phyloP scores from a whole-genome alignment of 2,113 vertebrate genomes.

The Empidonax alnorum region DNA sequence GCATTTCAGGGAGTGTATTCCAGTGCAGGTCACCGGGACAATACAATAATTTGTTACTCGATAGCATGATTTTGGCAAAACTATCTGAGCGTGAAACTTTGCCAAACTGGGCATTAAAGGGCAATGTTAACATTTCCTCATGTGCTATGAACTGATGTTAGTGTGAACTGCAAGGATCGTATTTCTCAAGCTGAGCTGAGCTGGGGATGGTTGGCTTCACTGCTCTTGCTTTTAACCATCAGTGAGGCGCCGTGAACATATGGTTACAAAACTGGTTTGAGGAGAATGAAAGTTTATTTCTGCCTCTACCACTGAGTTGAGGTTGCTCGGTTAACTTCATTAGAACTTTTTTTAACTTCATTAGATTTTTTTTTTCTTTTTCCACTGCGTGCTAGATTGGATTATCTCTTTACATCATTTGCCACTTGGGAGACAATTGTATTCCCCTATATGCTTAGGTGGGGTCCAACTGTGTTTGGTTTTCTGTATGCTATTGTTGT shows the following conservation, averaged over 20 bases:
- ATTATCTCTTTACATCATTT: neutral
- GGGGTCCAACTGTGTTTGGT: neutral
- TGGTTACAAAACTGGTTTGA: neutral
- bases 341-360: neutral
- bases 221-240: neutral
- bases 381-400: neutral
- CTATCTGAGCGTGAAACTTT: neutral
- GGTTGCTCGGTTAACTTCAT: neutral
- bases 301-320: neutral
- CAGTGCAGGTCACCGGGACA: neutral
- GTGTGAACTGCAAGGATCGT: neutral
- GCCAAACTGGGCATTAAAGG: neutral
- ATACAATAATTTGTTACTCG: neutral
- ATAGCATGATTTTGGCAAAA: neutral
- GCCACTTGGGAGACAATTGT: neutral
- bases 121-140: neutral
- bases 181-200: neutral
- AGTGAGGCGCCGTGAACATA: neutral
- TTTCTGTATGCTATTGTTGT: neutral
- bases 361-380: neutral
- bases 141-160: neutral
- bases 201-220: neutral
- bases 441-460: neutral
- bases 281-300: neutral
- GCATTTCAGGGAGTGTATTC: neutral